Base-by-base conservation (phyloP, 1,140 invertebrate genomes). In the Diorhabda sublineata region DNA sequence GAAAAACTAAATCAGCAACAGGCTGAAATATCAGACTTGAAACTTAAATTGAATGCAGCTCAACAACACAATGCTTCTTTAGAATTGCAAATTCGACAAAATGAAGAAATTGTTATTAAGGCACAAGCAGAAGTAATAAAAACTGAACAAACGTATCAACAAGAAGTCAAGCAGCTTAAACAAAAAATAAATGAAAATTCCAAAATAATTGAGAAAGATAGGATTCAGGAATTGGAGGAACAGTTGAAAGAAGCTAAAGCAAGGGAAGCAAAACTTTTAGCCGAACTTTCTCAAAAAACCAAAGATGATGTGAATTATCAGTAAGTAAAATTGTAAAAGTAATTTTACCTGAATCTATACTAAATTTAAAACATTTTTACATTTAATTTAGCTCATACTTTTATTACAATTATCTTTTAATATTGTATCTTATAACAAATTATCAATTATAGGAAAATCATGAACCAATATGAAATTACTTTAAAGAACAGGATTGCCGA, bases 61-160 rank as follows among this genome's bases (percentile, higher is more conserved):
- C 68, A 75, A 56, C 71, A 76, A 64, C 62, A 66, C 26, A 73
- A 66, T 67, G 71, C 74, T 26, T 65, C 56, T 45, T 70, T 75
- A 67, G 74, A 73, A 59, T 52, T 76, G 42, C 66, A 74, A 63
- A 45, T 74, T 5, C 47, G 67, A 8, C 70, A 76, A 62, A 76
- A 74, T 41, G 74, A 76, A 58, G 74, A 76, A 59, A 64, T 76
- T 8, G 70, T 73, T 41, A 66, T 76, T n/a, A 76, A 76, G 68
- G 68, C 63, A 0, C 66, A 75, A 67, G 70, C 72, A 26, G 71
- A 73, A 67, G 62, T 59, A n/a, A 58, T 73, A 58, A 65, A 71
- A 64, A 71, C 68, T 65, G 73, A 76, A 61, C 68, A 71, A 52
- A 45, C 58, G 3, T 67, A 71, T 56, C 67, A 74, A 59, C 67